Base-by-base conservation (phyloP, 1,140 invertebrate genomes). In the Streblospio benedicti region DNA sequence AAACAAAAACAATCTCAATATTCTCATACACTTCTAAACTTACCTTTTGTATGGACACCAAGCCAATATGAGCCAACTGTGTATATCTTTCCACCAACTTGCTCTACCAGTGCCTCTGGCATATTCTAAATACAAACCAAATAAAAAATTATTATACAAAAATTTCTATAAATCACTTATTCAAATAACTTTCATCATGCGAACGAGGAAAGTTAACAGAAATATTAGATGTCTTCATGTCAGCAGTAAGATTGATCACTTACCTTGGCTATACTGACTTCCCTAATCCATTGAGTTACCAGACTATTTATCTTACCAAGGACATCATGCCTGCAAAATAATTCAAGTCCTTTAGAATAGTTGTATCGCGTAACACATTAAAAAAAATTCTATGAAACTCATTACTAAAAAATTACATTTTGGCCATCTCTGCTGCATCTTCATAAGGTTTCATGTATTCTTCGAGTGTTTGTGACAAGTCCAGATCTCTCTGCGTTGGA, bases 31-130 rank as follows among this genome's bases (percentile, higher is more conserved):
- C 14, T 33, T 25, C 28, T 28, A 54, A 23, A 28, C 52, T 64
- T 69, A 80, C 79, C 82, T 77, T 81, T 79, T 3, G 79, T 93
- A 76, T 99, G 93, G n/a, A 99, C 89, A 74, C 91, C 83, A n/a
- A 88, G 73, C 56, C 86, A 74, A 69, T 87, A 99, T 52, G 96
- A 99, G 49, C 97, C 97, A 82, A 99, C 99, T 28, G 97, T 99
- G 71, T 94, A 98, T 60, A 99, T 93, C 81, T 97, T 97, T 3
- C 97, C 97, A 49, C 95, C 94, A 63, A 96, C 82, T 61, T 71
- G 73, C 45, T 81, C 79, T 64, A 73, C 69, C 45, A 69, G 66
- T 47, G 64, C 68, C 58, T 74, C 71, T 20, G 76, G 73, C 51
- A 77, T 75, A 62, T 76, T 78, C 60, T 76, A 12, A 49, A 38